Evolutionary conservation across 2,113 vertebrate species (phyloP), one percentile per base, ranked within the genome.

Genomic region (Peucedramus taeniatus): DNA sequence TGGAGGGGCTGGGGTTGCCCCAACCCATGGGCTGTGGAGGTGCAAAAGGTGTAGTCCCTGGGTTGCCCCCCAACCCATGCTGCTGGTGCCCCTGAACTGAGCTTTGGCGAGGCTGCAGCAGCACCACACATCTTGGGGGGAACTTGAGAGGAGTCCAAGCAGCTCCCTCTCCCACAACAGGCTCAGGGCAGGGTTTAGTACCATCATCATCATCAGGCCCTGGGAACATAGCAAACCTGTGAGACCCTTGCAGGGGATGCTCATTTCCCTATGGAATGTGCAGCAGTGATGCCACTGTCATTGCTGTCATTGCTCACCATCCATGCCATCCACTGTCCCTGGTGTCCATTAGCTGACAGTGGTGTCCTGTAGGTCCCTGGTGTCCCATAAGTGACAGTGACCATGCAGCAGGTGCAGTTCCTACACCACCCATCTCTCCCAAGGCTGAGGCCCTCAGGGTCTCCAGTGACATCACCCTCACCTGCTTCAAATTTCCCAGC

Each of bases 111-210:
- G 42, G 24, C 42, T 72, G 35, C 31, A 56, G 76, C 31, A 35
- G 42, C 18, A 7, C 31, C 11, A 15, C 0, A 0, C 23, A 11
- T 30, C 54, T 28, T 45, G 12, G 18, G 14, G 14, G 39, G 6
- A 51, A 8, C 63, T 53, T 0, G 0, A 37, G 17, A 49, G 54
- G 24, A 56, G 21, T 26, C 57, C 1, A 0, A 50, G 50, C 6
- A 5, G 21, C 31, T 35, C 18, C 10, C 22, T 50, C 66, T 80
- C 42, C 6, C 5, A 0, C 35, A 42, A 15, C 15, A 10, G 66
- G 21, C 24, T 47, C 16, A 42, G 35, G 35, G 42, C 1, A 2
- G 35, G 26, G 11, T 72, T 80, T 47, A 42, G 7, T 24, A 78
- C 13, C 23, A 24, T 28, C 19, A 2, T 40, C 40, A 2, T 54